phyloP scores from a whole-genome alignment of 2,113 vertebrate species.

The Petromus typicus region DNA sequence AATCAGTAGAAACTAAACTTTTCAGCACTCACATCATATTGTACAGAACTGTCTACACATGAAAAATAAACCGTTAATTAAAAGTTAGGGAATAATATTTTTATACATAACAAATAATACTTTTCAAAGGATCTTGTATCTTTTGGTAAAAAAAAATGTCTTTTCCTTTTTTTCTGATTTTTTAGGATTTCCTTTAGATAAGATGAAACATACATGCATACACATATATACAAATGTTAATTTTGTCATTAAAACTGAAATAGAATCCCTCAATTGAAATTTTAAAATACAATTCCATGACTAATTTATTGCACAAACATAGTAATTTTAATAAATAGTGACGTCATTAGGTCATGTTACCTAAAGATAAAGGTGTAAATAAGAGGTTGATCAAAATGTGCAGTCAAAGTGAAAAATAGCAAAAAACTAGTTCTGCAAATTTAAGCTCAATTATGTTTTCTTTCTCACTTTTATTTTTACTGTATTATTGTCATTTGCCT shows the following conservation, averaged over 20 bases:
- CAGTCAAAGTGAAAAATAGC: background rate
- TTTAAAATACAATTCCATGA: background rate
- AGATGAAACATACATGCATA: background rate
- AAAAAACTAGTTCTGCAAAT: conserved; percentile 15
- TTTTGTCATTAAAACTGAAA: background rate
- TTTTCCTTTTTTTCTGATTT: background rate
- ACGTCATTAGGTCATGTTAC: background rate
- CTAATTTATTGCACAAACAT: background rate
- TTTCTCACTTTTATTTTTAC: conserved; percentile 37
- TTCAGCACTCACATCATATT: background rate
- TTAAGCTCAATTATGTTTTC: background rate
- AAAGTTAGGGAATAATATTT: conserved; percentile 4
- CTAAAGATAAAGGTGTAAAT: background rate
- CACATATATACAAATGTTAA: background rate
- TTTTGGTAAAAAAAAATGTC: background rate
- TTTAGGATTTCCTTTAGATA: background rate
- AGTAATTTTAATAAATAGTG: background rate
- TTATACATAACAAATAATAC: background rate
- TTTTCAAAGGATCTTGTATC: background rate
- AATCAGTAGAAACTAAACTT: background rate
- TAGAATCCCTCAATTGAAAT: background rate
- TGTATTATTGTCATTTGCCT: background rate
- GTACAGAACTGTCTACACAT: background rate
- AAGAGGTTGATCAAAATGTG: background rate
- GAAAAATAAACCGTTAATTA: conserved; percentile 16